Evolutionary conservation across 1,140 invertebrate species (phyloP).

Genomic region (Hyles vespertilio): DNA sequence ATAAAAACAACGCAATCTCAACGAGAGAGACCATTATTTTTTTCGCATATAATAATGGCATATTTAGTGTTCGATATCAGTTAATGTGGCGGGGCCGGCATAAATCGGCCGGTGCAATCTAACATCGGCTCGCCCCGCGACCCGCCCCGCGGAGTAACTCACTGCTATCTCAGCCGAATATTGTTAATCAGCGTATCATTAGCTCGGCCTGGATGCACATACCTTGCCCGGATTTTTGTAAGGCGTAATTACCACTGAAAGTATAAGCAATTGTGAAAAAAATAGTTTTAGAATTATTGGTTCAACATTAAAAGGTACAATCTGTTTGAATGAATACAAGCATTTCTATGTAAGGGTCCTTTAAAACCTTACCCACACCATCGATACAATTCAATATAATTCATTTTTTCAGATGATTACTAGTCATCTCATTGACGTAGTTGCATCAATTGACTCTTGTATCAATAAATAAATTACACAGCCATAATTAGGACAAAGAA

Average conservation of each 20-base stretch:
- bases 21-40: conserved; percentile 58
- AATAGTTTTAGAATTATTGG: too few relatives aligned
- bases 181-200: conserved; percentile 74
- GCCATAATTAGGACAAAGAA: too few relatives aligned
- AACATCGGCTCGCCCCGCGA: conserved; percentile 37
- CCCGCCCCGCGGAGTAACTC: conserved; percentile 63
- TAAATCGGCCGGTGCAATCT: conserved; percentile 65
- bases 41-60: conserved; percentile 72
- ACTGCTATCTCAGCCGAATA: conserved; percentile 70
- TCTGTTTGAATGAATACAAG: too few relatives aligned
- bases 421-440: too few relatives aligned
- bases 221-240: not conserved
- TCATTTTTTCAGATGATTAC: too few relatives aligned
- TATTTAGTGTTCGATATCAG: conserved; percentile 68
- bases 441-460: too few relatives aligned
- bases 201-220: conserved; percentile 41
- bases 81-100: conserved; percentile 64
- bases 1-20: conserved; percentile 44
- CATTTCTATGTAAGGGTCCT: too few relatives aligned
- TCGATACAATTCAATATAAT: too few relatives aligned
- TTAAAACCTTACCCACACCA: too few relatives aligned
- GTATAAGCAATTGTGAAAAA: too few relatives aligned
- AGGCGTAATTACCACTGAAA: not conserved
- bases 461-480: too few relatives aligned
- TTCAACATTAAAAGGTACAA: too few relatives aligned